Conservation (phyloP, 2,888 invertebrate species). For the Lepidocyrtoides sp. region DNA sequence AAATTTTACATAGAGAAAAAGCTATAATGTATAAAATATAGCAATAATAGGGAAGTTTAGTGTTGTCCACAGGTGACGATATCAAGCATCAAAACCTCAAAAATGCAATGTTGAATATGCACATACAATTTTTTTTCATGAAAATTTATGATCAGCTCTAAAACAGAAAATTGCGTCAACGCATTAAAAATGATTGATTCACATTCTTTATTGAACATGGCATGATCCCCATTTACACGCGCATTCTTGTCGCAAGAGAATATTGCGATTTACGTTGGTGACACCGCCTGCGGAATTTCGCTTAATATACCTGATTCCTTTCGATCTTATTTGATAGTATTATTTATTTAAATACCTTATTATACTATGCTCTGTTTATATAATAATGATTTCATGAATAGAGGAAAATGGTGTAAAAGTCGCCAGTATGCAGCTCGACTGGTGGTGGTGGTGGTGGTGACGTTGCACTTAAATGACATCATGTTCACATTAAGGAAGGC, state of each 20-base stretch:
- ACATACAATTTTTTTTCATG: slow-evolving; percentile 14
- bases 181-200: slow-evolving; percentile 48
- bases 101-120: neutral
- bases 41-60: too few species aligned
- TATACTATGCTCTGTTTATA: neutral
- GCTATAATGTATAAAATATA: too few species aligned
- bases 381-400: neutral
- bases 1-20: too few species aligned
- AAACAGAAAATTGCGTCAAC: neutral
- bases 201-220: slow-evolving; percentile 16
- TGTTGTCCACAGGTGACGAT: too few species aligned
- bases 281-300: neutral
- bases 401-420: neutral
- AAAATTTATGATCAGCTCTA: neutral
- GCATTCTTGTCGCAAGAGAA: neutral
- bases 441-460: neutral
- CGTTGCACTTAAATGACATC: neutral
- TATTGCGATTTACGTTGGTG: slow-evolving; percentile 6
- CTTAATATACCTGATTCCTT: slow-evolving; percentile 24
- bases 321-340: neutral
- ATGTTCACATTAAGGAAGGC: too few species aligned
- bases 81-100: too few species aligned
- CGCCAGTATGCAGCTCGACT: neutral
- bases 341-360: slow-evolving; percentile 18
- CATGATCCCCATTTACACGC: neutral